These are phyloP conservation scores for Metallyticus violacea DNA, from an alignment of 2,888 invertebrate genomes.

Conservation along the genomic window DNA sequence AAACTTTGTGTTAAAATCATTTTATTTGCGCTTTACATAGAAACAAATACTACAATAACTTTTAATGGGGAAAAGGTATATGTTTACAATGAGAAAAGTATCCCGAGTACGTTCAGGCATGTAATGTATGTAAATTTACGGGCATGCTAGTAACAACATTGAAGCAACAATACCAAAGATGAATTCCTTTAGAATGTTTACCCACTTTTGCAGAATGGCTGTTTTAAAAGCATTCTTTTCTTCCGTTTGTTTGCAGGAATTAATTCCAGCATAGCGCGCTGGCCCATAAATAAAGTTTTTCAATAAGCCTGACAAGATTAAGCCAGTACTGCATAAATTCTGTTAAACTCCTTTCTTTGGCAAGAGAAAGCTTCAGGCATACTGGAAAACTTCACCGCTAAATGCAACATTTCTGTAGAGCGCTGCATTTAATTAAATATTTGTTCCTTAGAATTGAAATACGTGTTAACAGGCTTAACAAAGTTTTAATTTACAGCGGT, in stretches of 20 bases:
- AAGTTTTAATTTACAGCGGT: background rate
- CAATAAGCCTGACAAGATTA: background rate
- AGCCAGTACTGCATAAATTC: background rate
- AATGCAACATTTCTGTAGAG: background rate
- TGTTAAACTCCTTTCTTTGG: background rate
- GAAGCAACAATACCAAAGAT: no score
- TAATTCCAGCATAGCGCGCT: background rate
- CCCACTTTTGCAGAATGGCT: background rate
- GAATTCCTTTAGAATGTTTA: background rate
- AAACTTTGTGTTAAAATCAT: no score
- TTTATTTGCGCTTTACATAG: no score
- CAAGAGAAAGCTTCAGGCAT: background rate
- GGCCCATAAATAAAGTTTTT: background rate
- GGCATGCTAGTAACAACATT: no score
- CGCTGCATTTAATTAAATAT: background rate
- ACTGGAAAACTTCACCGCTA: background rate
- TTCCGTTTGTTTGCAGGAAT: background rate
- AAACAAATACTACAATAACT: no score
- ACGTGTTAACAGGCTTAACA: background rate
- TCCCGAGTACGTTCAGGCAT: no score
- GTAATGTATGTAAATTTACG: no score
- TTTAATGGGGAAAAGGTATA: no score
- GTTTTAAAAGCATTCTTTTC: background rate
- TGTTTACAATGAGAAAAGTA: no score
- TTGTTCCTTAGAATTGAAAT: background rate